A percentile compares a stretch with the other conserved stretches of the same genome.
phyloP scores from a whole-genome alignment of 2,888 invertebrate genomes.

The Apamea monoglypha region DNA sequence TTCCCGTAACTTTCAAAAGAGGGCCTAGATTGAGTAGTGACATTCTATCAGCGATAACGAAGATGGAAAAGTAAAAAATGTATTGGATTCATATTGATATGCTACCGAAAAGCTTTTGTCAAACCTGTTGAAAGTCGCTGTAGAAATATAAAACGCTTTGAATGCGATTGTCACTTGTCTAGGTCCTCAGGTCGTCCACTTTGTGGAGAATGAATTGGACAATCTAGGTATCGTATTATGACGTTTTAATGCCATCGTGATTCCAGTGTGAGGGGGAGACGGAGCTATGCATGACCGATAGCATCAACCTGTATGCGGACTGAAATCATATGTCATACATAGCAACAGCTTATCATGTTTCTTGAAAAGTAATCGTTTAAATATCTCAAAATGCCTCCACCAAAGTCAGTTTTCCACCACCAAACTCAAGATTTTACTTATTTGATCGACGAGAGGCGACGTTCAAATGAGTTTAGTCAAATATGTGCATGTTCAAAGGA shows the following conservation, averaged over 20 bases:
- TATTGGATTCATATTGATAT: neutral
- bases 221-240: no score
- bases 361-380: neutral
- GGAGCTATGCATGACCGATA: neutral
- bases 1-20: neutral
- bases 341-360: neutral
- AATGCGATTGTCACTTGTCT: neutral
- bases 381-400: neutral
- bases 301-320: no score
- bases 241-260: neutral
- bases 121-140: neutral
- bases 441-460: slow-evolving; percentile 25
- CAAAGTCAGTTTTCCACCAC: neutral
- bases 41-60: neutral
- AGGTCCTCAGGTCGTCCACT: no score
- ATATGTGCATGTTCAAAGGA: slow-evolving; percentile 70
- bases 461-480: slow-evolving; percentile 57
- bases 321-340: no score
- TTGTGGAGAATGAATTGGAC: no score
- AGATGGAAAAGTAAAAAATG: neutral
- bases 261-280: neutral
- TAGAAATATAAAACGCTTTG: neutral
- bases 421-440: slow-evolving; percentile 27
- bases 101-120: neutral
- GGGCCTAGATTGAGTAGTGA: neutral